Conservation (phyloP, 1,140 invertebrate species). For the Rhysida immarginata region DNA sequence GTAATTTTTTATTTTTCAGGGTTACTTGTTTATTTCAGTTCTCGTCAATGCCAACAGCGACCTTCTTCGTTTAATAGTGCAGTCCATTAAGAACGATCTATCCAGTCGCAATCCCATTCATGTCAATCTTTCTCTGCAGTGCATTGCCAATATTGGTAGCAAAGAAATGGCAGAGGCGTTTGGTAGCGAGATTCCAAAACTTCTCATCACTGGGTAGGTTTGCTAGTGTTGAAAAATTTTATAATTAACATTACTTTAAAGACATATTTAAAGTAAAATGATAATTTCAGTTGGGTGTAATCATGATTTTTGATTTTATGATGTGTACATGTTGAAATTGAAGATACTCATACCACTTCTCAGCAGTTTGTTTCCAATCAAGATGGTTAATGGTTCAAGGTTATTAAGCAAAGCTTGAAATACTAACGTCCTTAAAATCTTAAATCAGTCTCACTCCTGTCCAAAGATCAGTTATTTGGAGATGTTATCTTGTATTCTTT, state of each 20-base stretch:
- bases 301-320: no score
- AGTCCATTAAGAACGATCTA: conserved; percentile 98
- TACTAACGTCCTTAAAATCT: no score
- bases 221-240: not conserved
- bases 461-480: no score
- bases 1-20: conserved; percentile 46
- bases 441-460: no score
- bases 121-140: conserved; percentile 97
- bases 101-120: conserved; percentile 93
- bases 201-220: conserved; percentile 85
- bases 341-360: no score
- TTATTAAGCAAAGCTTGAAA: no score
- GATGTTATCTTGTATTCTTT: no score
- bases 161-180: conserved; percentile 99
- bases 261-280: not conserved
- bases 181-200: conserved; percentile 91
- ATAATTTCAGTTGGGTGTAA: no score
- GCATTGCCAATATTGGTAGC: conserved; percentile 98
- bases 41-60: conserved; percentile 98
- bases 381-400: no score
- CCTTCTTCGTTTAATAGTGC: conserved; percentile 96
- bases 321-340: no score
- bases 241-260: not conserved
- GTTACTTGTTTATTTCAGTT: conserved; percentile 98
- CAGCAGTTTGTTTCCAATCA: no score